These are phyloP conservation scores for Nyctibius grandis DNA, from an alignment of 2,797 vertebrate genomes.

Conservation along the genomic window DNA sequence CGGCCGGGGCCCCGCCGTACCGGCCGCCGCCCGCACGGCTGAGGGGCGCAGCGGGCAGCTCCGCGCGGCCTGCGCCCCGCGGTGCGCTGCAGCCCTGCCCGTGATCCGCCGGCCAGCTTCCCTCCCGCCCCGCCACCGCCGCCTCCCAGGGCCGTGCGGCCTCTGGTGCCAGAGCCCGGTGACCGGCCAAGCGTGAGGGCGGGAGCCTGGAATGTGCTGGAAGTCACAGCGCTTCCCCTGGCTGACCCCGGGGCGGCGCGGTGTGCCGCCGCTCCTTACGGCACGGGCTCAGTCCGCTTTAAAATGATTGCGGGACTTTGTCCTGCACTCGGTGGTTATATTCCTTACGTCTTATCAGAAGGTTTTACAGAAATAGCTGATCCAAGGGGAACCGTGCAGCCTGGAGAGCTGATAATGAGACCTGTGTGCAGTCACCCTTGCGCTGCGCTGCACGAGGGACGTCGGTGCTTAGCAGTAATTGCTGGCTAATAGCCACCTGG, in stretches of 20 bases:
- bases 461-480: fast-evolving
- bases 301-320: background rate
- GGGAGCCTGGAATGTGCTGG: fast-evolving
- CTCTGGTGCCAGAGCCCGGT: fast-evolving
- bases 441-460: fast-evolving
- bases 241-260: fast-evolving
- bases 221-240: fast-evolving
- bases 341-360: too few relatives aligned
- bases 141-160: too few relatives aligned
- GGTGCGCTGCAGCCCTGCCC: too few relatives aligned
- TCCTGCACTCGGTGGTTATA: fast-evolving
- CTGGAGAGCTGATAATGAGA: background rate
- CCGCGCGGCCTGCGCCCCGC: background rate
- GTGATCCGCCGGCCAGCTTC: too few relatives aligned
- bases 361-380: background rate
- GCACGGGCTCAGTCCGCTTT: fast-evolving
- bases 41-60: too few relatives aligned
- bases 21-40: too few relatives aligned
- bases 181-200: fast-evolving
- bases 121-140: too few relatives aligned
- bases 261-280: fast-evolving
- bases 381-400: fast-evolving
- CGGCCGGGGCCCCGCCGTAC: background rate
- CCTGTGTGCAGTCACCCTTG: background rate
- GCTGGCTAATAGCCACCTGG: background rate